phyloP scores from a whole-genome alignment of 2,113 vertebrate species.

The Zingel zingel region DNA sequence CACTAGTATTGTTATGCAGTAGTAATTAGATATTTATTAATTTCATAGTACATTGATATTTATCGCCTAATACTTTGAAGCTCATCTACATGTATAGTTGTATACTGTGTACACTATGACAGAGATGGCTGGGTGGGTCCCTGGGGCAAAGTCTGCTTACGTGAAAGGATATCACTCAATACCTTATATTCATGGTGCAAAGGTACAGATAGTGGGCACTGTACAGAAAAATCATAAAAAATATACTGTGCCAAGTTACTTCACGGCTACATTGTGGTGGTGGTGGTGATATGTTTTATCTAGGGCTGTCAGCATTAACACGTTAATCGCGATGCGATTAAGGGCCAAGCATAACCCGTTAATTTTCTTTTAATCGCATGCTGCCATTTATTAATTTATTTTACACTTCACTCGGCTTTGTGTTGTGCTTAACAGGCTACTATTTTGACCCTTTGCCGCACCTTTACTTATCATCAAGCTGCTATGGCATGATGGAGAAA shows the following conservation, averaged over 20 bases:
- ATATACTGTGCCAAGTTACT: not conserved
- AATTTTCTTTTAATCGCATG: too few relatives aligned
- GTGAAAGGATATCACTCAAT: slow-evolving; percentile 4
- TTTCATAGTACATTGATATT: not conserved
- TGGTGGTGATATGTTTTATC: not conserved
- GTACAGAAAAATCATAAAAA: slow-evolving; percentile 41
- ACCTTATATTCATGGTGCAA: slow-evolving; percentile 26
- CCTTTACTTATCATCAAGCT: too few relatives aligned
- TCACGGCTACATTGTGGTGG: not conserved
- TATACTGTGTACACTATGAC: slow-evolving; percentile 2
- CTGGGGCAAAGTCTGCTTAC: slow-evolving; percentile 37
- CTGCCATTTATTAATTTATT: too few relatives aligned
- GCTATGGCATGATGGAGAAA: too few relatives aligned
- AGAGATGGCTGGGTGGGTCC: not conserved
- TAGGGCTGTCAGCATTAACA: too few relatives aligned
- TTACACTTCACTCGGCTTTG: too few relatives aligned
- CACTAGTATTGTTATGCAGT: too few relatives aligned
- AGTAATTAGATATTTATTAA: too few relatives aligned
- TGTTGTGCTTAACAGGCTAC: too few relatives aligned
- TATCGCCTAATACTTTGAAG: not conserved
- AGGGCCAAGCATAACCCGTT: too few relatives aligned
- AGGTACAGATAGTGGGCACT: slow-evolving; percentile 1
- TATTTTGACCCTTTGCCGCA: too few relatives aligned
- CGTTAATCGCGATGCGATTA: too few relatives aligned
- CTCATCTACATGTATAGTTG: not conserved